Evolutionary conservation across 2,797 vertebrate genomes (phyloP), one percentile per base, ranked within the genome.

Genomic region (Psittacula echo): DNA sequence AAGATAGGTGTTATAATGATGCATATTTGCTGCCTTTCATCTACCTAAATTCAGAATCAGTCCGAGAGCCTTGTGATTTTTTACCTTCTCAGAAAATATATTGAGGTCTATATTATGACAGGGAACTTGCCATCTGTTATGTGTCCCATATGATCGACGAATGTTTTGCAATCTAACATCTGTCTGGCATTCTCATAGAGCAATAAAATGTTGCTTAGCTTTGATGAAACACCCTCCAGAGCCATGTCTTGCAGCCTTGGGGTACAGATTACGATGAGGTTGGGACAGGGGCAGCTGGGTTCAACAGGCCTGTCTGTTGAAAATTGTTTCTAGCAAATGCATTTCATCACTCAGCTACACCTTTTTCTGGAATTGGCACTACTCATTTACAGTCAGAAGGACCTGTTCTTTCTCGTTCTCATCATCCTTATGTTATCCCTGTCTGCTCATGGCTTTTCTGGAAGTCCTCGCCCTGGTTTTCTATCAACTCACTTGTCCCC

Each of bases 191-290:
- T 84, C 76, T 62, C 30, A 3, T 19, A 13, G 26, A 71, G n/a
- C 24, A 27, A 11, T 44, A 34, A 83, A 71, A 60, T 29, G 37
- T 41, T 32, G 14, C 1, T 10, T 29, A 22, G 48, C 77, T 84
- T 74, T 73, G 73, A 34, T 34, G 58, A 45, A 65, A 44, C 48
- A 19, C 17, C 27, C 24, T 48, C 14, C 50, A 65, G 45, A 93
- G 13, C 45, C 1, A 3, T 41, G 32, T 77, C 65, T 34, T 80
- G 61, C 34, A 54, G 51, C 61, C 37, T 64, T 87, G 50, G 45
- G 21, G 8, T 66, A 7, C 20, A 24, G 42, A 56, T n/a, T 56
- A 4, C 1, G 1, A 4, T 0, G 4, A 60, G 22, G 12, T 26
- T 53, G 34, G 42, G 32, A 50, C 16, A 15, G 19, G 75, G 37